These are phyloP conservation scores for Trissolcus brochymenae DNA, from an alignment of 2,888 invertebrate species.

Conservation along the genomic window DNA sequence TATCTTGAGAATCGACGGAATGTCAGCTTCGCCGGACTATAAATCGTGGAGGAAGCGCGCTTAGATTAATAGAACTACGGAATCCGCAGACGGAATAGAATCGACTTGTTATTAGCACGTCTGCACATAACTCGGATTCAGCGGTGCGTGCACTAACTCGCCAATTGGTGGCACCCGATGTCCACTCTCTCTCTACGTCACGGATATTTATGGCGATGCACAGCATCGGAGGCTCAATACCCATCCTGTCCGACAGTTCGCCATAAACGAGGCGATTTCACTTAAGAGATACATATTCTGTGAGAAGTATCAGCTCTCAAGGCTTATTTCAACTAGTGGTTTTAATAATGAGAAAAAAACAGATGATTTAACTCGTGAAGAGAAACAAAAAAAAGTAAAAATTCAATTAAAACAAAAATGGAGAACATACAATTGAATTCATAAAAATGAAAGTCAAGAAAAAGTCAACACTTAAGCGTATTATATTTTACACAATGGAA, in stretches of 20 bases:
- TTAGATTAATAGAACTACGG: slow-evolving; percentile 66
- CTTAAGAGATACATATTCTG: slow-evolving; percentile 6
- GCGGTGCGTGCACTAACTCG: slow-evolving; percentile 64
- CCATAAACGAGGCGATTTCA: slow-evolving; percentile 41
- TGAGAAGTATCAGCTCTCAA: neutral
- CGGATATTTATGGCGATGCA: slow-evolving; percentile 58
- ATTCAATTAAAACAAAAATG: too few relatives aligned
- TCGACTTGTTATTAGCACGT: slow-evolving; percentile 74
- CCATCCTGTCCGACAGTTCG: slow-evolving; percentile 44
- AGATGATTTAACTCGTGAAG: too few relatives aligned
- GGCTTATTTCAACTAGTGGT: neutral
- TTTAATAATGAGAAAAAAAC: too few relatives aligned
- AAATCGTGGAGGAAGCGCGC: slow-evolving; percentile 62
- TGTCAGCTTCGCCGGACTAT: slow-evolving; percentile 60
- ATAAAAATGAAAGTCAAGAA: too few relatives aligned
- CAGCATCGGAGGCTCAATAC: slow-evolving; percentile 30
- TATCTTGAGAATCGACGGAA: slow-evolving; percentile 56
- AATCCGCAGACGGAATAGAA: slow-evolving; percentile 70
- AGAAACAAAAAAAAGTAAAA: too few relatives aligned
- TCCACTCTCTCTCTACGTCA: slow-evolving; percentile 29
- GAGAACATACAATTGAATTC: too few relatives aligned
- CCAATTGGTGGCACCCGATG: slow-evolving; percentile 53
- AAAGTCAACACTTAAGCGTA: too few relatives aligned
- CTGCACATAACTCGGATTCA: slow-evolving; percentile 72
- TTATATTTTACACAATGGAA: too few relatives aligned